Conservation (phyloP, 2,888 invertebrate species). For the Chouioia cunea region DNA sequence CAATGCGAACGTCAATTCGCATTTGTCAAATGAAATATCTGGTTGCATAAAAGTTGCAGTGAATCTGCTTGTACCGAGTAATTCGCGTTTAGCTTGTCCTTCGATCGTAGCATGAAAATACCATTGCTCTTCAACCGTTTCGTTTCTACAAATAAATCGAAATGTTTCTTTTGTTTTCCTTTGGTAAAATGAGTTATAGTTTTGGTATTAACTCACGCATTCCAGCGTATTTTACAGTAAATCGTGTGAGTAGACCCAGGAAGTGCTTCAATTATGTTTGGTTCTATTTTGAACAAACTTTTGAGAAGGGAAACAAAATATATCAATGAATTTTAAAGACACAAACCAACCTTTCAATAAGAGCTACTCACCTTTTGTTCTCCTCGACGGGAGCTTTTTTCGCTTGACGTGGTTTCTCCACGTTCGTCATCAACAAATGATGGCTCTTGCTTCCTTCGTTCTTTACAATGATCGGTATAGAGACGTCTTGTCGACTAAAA, state of each 20-base stretch:
- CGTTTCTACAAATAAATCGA: slow-evolving; percentile 52
- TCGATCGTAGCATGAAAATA: slow-evolving; percentile 73
- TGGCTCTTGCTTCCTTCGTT: slow-evolving; percentile 73
- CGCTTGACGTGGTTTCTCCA: slow-evolving; percentile 18
- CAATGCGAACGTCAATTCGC: slow-evolving; percentile 70
- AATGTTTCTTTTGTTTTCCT: no score
- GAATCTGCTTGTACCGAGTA: slow-evolving; percentile 71
- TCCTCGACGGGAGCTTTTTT: slow-evolving; percentile 22
- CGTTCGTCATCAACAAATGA: slow-evolving; percentile 67
- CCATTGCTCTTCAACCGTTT: slow-evolving; percentile 72
- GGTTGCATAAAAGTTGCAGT: slow-evolving; percentile 74
- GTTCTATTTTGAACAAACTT: slow-evolving; percentile 31
- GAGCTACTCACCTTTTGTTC: slow-evolving; percentile 12
- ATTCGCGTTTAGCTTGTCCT: slow-evolving; percentile 71
- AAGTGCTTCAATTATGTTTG: slow-evolving; percentile 51
- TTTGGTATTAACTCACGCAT: slow-evolving; percentile 51
- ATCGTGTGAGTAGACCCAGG: slow-evolving; percentile 47
- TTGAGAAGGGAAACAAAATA: background rate
- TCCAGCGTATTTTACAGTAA: slow-evolving; percentile 53
- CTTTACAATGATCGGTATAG: slow-evolving; percentile 67
- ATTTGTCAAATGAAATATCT: slow-evolving; percentile 70
- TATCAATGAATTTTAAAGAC: no score
- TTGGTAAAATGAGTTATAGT: no score
- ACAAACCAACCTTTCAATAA: background rate
- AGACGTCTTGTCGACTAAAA: slow-evolving; percentile 55